Percentiles rank a stretch among this genome's conserved stretches.
phyloP scores from a whole-genome alignment of 1,140 invertebrate species.

The Drosophila malerkotliana region DNA sequence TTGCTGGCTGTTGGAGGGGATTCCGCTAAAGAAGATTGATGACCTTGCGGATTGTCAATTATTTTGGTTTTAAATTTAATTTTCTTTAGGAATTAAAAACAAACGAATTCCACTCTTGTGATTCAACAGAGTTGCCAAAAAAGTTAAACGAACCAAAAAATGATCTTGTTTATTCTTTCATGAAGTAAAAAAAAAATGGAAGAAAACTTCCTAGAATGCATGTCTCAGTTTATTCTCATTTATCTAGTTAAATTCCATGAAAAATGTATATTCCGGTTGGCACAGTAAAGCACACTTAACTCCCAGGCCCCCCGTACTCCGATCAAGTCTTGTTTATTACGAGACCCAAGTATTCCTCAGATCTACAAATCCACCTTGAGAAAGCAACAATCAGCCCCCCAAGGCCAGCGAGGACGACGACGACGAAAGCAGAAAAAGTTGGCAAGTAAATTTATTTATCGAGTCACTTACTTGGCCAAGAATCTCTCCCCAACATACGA shows the following conservation, averaged over 20 bases:
- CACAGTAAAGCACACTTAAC: conserved; percentile 32
- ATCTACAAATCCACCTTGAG: conserved; percentile 43
- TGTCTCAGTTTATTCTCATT: conserved; percentile 20
- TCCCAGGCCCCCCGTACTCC: conserved; percentile 5
- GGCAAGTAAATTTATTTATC: conserved; percentile 75
- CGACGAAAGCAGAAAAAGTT: conserved; percentile 25
- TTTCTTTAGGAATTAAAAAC: neutral
- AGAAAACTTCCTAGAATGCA: neutral
- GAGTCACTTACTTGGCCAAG: conserved; percentile 68
- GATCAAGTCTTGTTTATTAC: conserved; percentile 44
- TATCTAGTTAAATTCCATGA: conserved; percentile 21
- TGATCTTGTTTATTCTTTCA: neutral
- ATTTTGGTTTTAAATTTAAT: neutral
- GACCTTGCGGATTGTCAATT: neutral
- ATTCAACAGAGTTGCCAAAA: no score
- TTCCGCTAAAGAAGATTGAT: neutral
- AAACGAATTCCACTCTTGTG: no score
- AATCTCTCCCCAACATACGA: conserved; percentile 13
- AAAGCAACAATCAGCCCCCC: conserved; percentile 48
- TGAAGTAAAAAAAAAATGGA: neutral
- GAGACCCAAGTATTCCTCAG: conserved; percentile 26
- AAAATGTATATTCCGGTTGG: conserved; percentile 22
- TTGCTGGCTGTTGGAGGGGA: no score
- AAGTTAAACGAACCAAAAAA: no score
- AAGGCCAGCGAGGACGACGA: conserved; percentile 15